Evolutionary conservation across 2,797 vertebrate genomes (phyloP).

Genomic region (Muraenolepis orangiensis): DNA sequence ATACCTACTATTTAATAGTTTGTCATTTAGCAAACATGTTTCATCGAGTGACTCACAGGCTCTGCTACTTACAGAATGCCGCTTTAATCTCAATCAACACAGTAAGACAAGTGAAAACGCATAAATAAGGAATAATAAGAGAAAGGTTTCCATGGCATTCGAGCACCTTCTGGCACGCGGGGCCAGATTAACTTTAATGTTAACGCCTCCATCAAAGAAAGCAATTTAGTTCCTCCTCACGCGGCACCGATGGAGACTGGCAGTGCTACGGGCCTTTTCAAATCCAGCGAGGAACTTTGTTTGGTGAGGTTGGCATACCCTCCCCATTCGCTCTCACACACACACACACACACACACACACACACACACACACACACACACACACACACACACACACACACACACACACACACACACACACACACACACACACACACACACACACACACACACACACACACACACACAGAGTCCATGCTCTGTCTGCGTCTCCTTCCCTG

Average conservation of each 20-base stretch:
- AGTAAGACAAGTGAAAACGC: neutral
- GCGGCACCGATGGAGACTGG: neutral
- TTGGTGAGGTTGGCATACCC: slow-evolving; percentile 36
- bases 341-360: neutral
- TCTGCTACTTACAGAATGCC: neutral
- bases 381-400: no score
- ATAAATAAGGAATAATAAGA: neutral
- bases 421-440: neutral
- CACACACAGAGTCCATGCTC: no score
- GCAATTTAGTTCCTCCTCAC: neutral
- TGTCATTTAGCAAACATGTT: neutral
- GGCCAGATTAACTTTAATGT: neutral
- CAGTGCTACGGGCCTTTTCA: slow-evolving; percentile 30
- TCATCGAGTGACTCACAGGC: no score
- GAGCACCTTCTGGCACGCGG: neutral
- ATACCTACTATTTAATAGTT: neutral
- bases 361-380: no score
- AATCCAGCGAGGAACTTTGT: slow-evolving; percentile 38
- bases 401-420: neutral
- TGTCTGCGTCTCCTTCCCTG: no score
- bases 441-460: neutral
- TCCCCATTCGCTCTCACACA: neutral
- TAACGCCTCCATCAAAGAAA: neutral
- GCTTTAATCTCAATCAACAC: neutral
- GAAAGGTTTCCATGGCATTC: neutral